Conservation (phyloP, 2,113 vertebrate genomes). For the Corythoichthys haematopterus region DNA sequence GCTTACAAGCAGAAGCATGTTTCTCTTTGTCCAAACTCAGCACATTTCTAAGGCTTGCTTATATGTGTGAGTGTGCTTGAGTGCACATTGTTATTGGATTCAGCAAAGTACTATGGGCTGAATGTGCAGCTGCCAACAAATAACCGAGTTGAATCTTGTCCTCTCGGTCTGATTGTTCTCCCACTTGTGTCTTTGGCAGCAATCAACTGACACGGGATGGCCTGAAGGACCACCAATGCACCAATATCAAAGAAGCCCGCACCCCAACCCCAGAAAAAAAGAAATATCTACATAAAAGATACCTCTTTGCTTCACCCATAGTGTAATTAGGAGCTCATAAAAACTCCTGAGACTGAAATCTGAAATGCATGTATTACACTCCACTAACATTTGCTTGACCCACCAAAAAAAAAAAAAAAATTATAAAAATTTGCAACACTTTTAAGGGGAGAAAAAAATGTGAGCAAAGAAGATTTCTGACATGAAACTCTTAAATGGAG, state of each 20-base stretch:
- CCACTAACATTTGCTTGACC: conserved; percentile 68
- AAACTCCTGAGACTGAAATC: conserved; percentile 18
- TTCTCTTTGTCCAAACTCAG: conserved; percentile 31
- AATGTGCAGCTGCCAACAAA: conserved; percentile 4
- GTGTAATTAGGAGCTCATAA: conserved; percentile 38
- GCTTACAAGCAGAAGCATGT: conserved; percentile 24
- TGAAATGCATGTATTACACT: conserved; percentile 72
- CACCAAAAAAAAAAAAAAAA: conserved; percentile 25
- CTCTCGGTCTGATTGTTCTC: neutral
- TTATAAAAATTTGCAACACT: conserved; percentile 31
- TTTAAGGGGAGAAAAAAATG: conserved; percentile 30
- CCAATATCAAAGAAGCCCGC: conserved; percentile 10
- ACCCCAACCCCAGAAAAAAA: conserved; percentile 3
- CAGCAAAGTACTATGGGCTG: conserved; percentile 16
- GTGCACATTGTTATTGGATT: conserved; percentile 19
- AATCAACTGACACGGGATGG: conserved; percentile 18
- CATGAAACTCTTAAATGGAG: conserved; percentile 36
- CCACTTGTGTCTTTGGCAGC: conserved; percentile 30
- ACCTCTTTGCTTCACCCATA: conserved; percentile 10
- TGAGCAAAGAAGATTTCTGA: conserved; percentile 22
- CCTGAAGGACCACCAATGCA: conserved; percentile 19
- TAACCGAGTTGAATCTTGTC: neutral
- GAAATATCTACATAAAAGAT: neutral
- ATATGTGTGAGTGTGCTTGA: conserved; percentile 6
- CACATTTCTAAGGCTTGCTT: conserved; percentile 22